Evolutionary conservation across 2,888 invertebrate genomes (phyloP).

Genomic region (Erannis defoliaria): DNA sequence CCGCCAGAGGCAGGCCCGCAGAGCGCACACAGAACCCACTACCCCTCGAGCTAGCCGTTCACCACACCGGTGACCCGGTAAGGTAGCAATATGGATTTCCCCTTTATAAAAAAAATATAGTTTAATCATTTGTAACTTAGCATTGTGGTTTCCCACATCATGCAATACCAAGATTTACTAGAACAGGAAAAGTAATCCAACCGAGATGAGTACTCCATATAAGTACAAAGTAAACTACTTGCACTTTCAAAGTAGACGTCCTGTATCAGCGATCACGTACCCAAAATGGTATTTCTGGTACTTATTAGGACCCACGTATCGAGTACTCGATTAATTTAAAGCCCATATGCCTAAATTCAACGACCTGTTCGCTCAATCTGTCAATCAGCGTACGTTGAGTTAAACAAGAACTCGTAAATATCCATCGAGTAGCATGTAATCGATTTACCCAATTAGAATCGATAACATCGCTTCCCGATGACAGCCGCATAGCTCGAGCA

Average conservation of each 20-base stretch:
- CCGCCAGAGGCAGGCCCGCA: no score
- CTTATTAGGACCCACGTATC: constrained; percentile 48
- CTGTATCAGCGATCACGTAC: constrained; percentile 29
- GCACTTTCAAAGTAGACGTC: constrained; percentile 29
- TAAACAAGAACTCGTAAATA: constrained; percentile 67
- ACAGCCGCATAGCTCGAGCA: constrained; percentile 51
- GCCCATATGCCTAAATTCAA: constrained; percentile 54
- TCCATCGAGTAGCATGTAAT: constrained; percentile 65
- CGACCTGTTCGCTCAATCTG: constrained; percentile 56
- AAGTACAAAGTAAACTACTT: constrained; percentile 19
- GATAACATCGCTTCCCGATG: constrained; percentile 59
- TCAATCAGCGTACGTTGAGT: constrained; percentile 58
- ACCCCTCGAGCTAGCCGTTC: no score
- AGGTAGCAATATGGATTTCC: no score
- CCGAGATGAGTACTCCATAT: constrained; percentile 28
- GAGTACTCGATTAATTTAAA: constrained; percentile 47
- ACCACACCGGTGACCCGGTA: no score
- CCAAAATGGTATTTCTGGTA: constrained; percentile 44
- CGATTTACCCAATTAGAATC: constrained; percentile 77
- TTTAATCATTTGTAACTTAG: not conserved
- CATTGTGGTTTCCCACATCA: constrained; percentile 2
- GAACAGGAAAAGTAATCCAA: constrained; percentile 17
- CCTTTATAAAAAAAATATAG: no score
- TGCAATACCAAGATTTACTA: constrained; percentile 6
- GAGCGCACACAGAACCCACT: no score